Conservation (phyloP, 1,140 invertebrate genomes). For the Spodoptera litura region DNA sequence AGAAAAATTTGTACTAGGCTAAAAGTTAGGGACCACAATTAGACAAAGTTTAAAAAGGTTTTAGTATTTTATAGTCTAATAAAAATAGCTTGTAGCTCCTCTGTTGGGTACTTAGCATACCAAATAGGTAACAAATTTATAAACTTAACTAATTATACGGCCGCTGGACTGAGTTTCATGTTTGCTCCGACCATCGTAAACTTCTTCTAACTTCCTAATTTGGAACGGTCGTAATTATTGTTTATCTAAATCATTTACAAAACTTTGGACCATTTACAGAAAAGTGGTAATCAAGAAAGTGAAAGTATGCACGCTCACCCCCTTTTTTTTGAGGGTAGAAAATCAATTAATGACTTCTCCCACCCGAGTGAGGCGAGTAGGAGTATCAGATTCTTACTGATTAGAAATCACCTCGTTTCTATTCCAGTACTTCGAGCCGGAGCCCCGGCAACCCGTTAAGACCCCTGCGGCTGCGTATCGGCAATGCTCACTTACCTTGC, state of each 20-base stretch:
- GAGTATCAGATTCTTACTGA: too few relatives aligned
- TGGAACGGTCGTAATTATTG: conserved; percentile 67
- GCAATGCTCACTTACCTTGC: too few relatives aligned
- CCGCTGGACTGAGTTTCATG: conserved; percentile 72
- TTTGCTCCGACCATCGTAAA: conserved; percentile 72
- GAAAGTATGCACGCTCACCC: background rate
- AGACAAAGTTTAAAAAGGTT: conserved; percentile 34
- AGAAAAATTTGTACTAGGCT: conserved; percentile 1
- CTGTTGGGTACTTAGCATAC: conserved; percentile 76
- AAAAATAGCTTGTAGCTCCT: conserved; percentile 46
- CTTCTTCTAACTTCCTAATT: conserved; percentile 68
- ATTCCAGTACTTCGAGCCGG: too few relatives aligned
- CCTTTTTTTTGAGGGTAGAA: too few relatives aligned
- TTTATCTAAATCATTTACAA: conserved; percentile 59
- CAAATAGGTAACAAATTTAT: conserved; percentile 83
- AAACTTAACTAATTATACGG: conserved; percentile 80
- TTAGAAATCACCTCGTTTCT: too few relatives aligned
- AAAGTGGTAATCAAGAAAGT: conserved; percentile 52
- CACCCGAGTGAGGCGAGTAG: too few relatives aligned
- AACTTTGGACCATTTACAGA: conserved; percentile 35
- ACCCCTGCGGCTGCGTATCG: too few relatives aligned
- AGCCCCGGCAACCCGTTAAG: too few relatives aligned
- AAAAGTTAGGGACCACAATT: conserved; percentile 19
- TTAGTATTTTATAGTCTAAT: conserved; percentile 38
- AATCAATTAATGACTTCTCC: too few relatives aligned